Conservation (phyloP, 2,888 invertebrate species). For the Campoplex nolae region DNA sequence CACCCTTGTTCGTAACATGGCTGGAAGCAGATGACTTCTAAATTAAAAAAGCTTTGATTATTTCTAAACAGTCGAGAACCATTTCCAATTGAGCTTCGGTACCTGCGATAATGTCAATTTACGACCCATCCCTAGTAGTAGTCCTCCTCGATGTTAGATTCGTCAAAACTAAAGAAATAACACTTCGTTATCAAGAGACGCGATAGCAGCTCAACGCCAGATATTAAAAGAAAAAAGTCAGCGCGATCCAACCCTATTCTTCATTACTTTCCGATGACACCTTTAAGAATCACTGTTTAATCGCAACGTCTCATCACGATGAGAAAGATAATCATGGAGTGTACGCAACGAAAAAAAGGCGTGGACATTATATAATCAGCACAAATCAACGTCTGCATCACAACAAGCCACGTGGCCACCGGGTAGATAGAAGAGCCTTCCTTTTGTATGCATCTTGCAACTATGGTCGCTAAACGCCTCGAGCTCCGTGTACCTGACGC, state of each 20-base stretch:
- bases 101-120: not conserved
- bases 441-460: constrained; percentile 58
- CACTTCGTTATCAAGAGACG: not conserved
- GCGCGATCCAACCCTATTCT: not conserved
- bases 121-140: not conserved
- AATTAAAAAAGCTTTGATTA: not conserved
- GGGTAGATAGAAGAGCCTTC: constrained; percentile 44
- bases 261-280: not conserved
- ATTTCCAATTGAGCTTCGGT: not conserved
- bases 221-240: too few relatives aligned
- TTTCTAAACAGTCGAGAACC: not conserved
- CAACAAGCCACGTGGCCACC: constrained; percentile 65
- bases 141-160: too few relatives aligned
- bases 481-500: constrained; percentile 18
- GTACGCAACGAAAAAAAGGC: constrained; percentile 51
- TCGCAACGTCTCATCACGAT: not conserved
- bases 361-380: constrained; percentile 65
- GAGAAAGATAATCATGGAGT: constrained; percentile 21
- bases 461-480: constrained; percentile 40
- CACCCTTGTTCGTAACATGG: not conserved
- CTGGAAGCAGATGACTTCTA: not conserved
- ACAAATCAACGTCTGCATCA: constrained; percentile 63
- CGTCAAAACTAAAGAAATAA: not conserved
- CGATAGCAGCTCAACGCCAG: too few relatives aligned
- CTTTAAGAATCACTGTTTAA: not conserved